Base-by-base conservation (phyloP, 1,140 invertebrate species). In the Aphidius ervi region DNA sequence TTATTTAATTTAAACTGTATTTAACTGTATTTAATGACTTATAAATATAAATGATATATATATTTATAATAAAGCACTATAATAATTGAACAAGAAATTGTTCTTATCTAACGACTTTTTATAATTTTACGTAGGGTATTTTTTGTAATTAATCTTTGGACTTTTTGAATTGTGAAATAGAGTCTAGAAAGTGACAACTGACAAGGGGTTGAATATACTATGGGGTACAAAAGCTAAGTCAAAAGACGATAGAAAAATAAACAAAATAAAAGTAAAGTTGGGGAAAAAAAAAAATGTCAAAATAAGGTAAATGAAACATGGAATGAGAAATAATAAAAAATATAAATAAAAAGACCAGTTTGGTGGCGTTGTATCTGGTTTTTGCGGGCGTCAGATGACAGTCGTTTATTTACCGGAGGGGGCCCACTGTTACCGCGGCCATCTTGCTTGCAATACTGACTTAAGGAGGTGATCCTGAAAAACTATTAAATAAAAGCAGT, bases 341-440 rank as follows among this genome's bases (percentile, higher is more conserved):
- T 59, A 16, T 9, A 50, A 59, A 47, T 58, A 62, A 65, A 66
- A 63, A 67, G 74, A 71, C 73, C 74, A 70, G 73, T 71, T 71
- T 69, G 74, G 71, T 64, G 65, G 66, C 68, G 68, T 69, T 69
- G 75, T 74, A 74, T 79, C 74, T 71, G 70, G 70, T 78, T 79
- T 79, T 78, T 79, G 74, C 73, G 69, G 70, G 75, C 71, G 73
- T 77, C 76, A 77, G 74, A 79, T 79, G 75, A 78, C 75, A 79
- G 76, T 77, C 74, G 73, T 71, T 77, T 79, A 78, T 78, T 79
- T 78, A 77, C 75, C 72, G 72, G 68, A 68, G 68, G 70, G 64
- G 16, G 67, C 65, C 65, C 52, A 8, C 42, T 54, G 40, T 40
- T 10, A 54, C 37, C 39, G 37, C 40, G 70, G 76, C 76, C 76